Conservation (phyloP, 2,888 invertebrate genomes). For the Megaustenia siamemsis region DNA sequence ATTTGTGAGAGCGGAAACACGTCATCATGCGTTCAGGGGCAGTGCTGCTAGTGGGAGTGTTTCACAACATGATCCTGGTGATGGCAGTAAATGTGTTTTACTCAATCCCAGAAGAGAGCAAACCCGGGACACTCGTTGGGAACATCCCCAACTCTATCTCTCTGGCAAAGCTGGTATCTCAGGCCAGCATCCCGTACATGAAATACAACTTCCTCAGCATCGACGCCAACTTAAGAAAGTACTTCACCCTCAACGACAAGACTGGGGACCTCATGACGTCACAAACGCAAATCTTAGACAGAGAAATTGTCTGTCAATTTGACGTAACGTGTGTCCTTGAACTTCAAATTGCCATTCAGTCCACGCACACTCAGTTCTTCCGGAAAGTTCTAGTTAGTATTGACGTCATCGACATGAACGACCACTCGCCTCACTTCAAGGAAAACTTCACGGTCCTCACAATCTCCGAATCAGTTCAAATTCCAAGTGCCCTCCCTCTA, state of each 20-base stretch:
- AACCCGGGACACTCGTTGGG: constrained; percentile 61
- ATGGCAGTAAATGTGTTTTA: constrained; percentile 49
- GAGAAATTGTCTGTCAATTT: constrained; percentile 68
- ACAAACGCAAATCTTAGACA: constrained; percentile 59
- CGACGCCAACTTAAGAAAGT: constrained; percentile 58
- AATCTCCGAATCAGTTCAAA: constrained; percentile 67
- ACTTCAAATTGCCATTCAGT: constrained; percentile 68
- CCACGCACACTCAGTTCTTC: constrained; percentile 68
- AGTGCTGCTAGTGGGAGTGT: background rate
- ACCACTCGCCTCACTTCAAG: constrained; percentile 73
- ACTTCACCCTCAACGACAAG: constrained; percentile 65
- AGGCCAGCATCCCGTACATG: constrained; percentile 60
- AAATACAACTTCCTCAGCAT: constrained; percentile 67
- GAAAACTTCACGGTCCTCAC: constrained; percentile 59
- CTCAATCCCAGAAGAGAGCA: constrained; percentile 55
- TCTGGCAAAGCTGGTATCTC: constrained; percentile 60
- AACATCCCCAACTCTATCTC: constrained; percentile 68
- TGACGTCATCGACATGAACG: constrained; percentile 75
- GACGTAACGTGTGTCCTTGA: constrained; percentile 62
- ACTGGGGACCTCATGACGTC: constrained; percentile 65
- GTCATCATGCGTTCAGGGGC: background rate
- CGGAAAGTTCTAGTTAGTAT: constrained; percentile 70
- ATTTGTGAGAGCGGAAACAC: too few relatives aligned
- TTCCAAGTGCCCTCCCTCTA: constrained; percentile 63
- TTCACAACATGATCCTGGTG: background rate